Evolutionary conservation across 23 tunicate genomes (phyloP).

Genomic region (Oikopleura dioica): DNA sequence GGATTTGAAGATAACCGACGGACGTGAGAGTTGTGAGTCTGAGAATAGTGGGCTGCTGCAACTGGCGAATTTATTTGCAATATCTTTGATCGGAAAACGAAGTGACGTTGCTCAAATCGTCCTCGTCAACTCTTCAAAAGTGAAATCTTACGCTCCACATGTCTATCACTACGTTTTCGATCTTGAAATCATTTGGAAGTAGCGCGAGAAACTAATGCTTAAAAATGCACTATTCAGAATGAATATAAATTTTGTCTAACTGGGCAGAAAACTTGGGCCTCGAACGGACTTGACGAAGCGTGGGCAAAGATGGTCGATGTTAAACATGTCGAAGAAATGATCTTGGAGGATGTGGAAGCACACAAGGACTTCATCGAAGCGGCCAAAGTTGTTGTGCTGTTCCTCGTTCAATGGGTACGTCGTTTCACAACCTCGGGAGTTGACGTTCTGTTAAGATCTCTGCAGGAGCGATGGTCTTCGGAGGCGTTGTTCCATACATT

Average conservation of each 20-base stretch:
- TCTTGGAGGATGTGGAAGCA: background rate
- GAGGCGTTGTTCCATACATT: constrained; percentile 77
- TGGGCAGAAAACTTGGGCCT: background rate
- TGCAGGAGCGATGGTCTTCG: constrained; percentile 79
- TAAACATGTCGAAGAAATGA: background rate
- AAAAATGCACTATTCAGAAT: background rate
- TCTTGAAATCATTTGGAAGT: background rate
- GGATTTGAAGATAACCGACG: no score
- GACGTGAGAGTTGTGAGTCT: no score
- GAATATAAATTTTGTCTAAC: background rate
- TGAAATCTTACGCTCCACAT: background rate
- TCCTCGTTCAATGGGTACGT: background rate
- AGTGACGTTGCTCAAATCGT: background rate
- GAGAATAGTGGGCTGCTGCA: no score
- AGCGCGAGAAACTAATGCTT: background rate
- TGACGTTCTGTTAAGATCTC: no score
- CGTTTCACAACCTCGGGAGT: background rate
- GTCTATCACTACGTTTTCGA: background rate
- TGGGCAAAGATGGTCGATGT: background rate
- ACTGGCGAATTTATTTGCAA: no score
- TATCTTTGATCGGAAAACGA: no score
- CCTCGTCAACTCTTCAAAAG: background rate
- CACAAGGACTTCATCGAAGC: background rate
- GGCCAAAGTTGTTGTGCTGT: background rate
- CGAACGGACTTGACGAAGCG: background rate